A percentile compares a stretch with the other conserved stretches of the same genome.
phyloP scores from a whole-genome alignment of 2,888 invertebrate genomes.

The Meghimatium bilineatum region DNA sequence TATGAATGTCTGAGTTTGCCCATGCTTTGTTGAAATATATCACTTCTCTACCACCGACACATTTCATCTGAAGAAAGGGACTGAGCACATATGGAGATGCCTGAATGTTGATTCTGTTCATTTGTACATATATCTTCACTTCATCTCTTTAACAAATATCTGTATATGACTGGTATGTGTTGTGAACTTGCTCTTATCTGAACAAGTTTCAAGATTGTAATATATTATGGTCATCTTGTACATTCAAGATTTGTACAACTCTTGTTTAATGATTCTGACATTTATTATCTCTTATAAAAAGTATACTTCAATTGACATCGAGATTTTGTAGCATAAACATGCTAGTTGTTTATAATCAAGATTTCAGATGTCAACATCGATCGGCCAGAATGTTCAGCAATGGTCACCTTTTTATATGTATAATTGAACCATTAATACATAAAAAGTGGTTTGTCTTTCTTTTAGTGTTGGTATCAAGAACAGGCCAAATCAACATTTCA shows the following conservation, averaged over 20 bases:
- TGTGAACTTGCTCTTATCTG: neutral
- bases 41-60: too few species aligned
- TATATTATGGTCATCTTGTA: neutral
- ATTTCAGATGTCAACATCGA: too few species aligned
- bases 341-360: too few species aligned
- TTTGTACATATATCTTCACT: neutral
- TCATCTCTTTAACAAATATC: neutral
- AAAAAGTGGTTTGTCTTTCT: too few species aligned
- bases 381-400: too few species aligned
- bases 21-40: neutral
- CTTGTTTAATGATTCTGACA: neutral
- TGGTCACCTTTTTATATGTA: too few species aligned
- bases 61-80: too few species aligned
- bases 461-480: too few species aligned
- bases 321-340: neutral
- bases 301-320: neutral
- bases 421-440: too few species aligned
- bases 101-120: too few species aligned
- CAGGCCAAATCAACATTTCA: too few species aligned
- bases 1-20: neutral
- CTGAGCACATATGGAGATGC: too few species aligned
- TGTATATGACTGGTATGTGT: neutral
- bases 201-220: neutral
- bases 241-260: neutral
- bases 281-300: neutral